Percentiles rank a stretch among this genome's conserved stretches.
Evolutionary conservation across 2,888 invertebrate species (phyloP).

Genomic region (Pimpla rufipes): DNA sequence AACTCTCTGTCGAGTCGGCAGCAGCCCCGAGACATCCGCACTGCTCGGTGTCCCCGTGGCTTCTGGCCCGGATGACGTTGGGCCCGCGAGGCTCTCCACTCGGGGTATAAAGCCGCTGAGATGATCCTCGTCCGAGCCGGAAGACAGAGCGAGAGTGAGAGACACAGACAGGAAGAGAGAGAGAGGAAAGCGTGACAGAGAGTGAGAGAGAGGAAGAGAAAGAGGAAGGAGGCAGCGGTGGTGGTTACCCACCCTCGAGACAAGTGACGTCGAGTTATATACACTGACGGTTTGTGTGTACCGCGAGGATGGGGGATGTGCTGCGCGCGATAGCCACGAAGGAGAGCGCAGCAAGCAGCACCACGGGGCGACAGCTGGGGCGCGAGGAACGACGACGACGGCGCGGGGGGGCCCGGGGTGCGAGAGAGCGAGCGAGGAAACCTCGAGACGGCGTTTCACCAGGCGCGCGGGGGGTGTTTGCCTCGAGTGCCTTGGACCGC

Average conservation of each 20-base stretch:
- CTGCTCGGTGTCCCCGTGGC: constrained; percentile 63
- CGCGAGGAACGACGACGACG: constrained; percentile 5
- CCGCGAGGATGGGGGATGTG: constrained; percentile 27
- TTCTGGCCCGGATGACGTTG: constrained; percentile 63
- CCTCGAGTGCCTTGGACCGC: constrained; percentile 44
- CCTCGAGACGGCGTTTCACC: too few species aligned
- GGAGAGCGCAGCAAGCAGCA: constrained; percentile 14
- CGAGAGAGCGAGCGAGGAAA: neutral
- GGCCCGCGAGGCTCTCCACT: constrained; percentile 80
- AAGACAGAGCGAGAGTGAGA: constrained; percentile 48
- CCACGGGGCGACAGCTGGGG: constrained; percentile 27
- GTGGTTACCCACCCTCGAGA: constrained; percentile 59
- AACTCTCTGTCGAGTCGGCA: neutral
- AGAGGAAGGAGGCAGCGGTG: constrained; percentile 22
- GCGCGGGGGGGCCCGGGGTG: neutral
- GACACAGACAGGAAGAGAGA: too few species aligned
- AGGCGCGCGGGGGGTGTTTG: constrained; percentile 6
- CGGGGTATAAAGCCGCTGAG: constrained; percentile 73
- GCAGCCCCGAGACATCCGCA: constrained; percentile 42
- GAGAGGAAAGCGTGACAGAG: too few species aligned
- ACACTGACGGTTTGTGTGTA: constrained; percentile 20
- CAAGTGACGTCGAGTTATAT: constrained; percentile 22
- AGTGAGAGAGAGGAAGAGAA: constrained; percentile 46
- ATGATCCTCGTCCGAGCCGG: constrained; percentile 36
- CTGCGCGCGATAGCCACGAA: constrained; percentile 36